Base-by-base conservation (phyloP, 2,888 invertebrate species). In the Eupithecia exiguata region DNA sequence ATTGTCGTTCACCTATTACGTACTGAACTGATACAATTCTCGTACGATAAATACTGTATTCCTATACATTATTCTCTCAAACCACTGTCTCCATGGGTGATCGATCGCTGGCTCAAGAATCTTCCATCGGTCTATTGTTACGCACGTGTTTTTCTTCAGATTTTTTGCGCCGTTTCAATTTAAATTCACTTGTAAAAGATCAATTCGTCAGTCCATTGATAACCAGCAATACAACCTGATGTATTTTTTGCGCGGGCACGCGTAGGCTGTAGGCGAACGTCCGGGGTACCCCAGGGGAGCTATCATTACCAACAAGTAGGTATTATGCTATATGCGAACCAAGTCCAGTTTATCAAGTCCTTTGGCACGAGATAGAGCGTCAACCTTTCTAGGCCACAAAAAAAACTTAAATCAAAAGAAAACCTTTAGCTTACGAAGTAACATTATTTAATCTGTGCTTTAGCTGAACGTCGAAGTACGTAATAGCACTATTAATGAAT, bases 231-330 rank as follows among this genome's bases (percentile, higher is more conserved):
- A 67, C 35, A 73, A 66, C 70, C 63, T 62, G 67, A 74, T 75
- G 68, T 49, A 68, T 75, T 82, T 80, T 80, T 79, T 78, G 77
- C 77, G 78, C 75, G 74, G 49, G 74, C 76, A 78, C 78, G 85
- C 84, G 83, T 86, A 85, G 82, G 84, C 46, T 49, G 81, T 35
- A 81, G 79, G 80, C 78, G 78, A 81, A 82, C 80, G 79, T 81
- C 80, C 70, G 77, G 79, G 77, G 76, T 78, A 76, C 70, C 80
- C 78, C 80, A 80, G 82, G 80, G 84, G 85, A 77, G 85, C 84
- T 84, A 89, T 90, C 87, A 88, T 81, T 40, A 66, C 61, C 43
- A 35, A 71, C 73, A 65, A 69, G 21, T n/a, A n/a, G n/a, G n/a
- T 68, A 21, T 58, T 62, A 71, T 65, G 35, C 71, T 69, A 46